phyloP scores from a whole-genome alignment of 2,797 vertebrate species.

The Fundulus diaphanus region DNA sequence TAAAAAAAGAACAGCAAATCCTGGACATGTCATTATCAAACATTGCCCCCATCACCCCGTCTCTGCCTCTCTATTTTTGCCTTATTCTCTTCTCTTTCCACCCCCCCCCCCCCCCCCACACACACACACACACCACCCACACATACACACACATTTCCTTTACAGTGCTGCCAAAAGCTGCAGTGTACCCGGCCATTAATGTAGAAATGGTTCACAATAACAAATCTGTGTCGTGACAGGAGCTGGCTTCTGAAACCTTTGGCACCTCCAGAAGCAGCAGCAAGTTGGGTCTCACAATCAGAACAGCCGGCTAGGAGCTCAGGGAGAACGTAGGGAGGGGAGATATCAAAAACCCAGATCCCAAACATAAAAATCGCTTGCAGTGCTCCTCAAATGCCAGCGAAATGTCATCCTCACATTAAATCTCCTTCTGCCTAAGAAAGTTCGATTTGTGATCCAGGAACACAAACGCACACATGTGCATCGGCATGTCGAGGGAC shows the following conservation, averaged over 20 bases:
- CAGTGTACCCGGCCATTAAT: constrained; percentile 61
- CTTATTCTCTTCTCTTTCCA: constrained; percentile 9
- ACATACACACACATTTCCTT: constrained; percentile 48
- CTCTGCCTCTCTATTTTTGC: constrained; percentile 31
- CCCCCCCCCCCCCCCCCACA: constrained; percentile 7
- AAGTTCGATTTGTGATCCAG: constrained; percentile 40
- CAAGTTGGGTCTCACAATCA: constrained; percentile 56
- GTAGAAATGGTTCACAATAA: constrained; percentile 58
- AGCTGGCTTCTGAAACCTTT: constrained; percentile 60
- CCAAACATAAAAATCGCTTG: constrained; percentile 66
- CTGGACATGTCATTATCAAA: constrained; percentile 45
- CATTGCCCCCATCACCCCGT: constrained; percentile 44
- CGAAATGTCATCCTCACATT: constrained; percentile 77
- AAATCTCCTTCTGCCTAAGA: constrained; percentile 62
- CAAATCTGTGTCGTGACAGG: constrained; percentile 76
- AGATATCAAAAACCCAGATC: constrained; percentile 72
- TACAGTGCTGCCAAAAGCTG: constrained; percentile 56
- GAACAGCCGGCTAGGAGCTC: constrained; percentile 69
- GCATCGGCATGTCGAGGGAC: constrained; percentile 22
- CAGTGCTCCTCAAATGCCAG: constrained; percentile 64
- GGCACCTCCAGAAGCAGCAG: constrained; percentile 48
- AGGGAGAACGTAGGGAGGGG: constrained; percentile 26
- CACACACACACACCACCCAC: too few relatives aligned
- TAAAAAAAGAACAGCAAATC: constrained; percentile 36
- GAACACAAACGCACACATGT: constrained; percentile 32